Evolutionary conservation across 1,140 invertebrate species (phyloP).

Genomic region (Oedothorax gibbosus): DNA sequence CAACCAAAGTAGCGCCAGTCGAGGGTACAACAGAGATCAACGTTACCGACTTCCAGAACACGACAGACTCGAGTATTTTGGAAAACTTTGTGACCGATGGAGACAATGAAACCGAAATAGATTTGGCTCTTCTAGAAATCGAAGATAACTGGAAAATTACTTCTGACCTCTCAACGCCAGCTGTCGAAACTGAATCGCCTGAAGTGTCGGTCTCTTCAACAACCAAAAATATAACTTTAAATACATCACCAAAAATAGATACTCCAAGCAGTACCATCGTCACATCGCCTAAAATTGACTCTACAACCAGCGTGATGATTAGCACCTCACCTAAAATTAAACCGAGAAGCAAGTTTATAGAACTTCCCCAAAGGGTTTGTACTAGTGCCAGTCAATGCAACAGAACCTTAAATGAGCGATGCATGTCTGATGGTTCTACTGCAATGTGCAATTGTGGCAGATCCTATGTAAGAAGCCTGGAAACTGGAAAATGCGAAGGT

Average conservation of each 20-base stretch:
- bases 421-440: not conserved
- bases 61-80: too few relatives aligned
- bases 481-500: slow-evolving; percentile 16
- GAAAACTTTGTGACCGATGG: too few relatives aligned
- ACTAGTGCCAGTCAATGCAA: slow-evolving; percentile 4
- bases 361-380: not conserved
- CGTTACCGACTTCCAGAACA: too few relatives aligned
- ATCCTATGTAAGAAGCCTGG: not conserved
- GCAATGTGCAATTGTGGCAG: slow-evolving; percentile 15
- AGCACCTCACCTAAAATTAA: not conserved
- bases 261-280: not conserved
- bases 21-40: not conserved
- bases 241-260: not conserved
- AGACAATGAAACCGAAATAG: too few relatives aligned
- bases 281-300: not conserved
- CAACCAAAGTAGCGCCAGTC: not conserved
- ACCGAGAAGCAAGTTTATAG: not conserved
- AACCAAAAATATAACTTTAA: not conserved
- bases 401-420: not conserved
- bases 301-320: not conserved
- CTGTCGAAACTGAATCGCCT: not conserved
- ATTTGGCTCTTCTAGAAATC: too few relatives aligned
- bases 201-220: not conserved
- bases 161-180: too few relatives aligned
- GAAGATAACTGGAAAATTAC: too few relatives aligned